Conservation (phyloP, 2,797 vertebrate genomes). For the Furcifer pardalis region DNA sequence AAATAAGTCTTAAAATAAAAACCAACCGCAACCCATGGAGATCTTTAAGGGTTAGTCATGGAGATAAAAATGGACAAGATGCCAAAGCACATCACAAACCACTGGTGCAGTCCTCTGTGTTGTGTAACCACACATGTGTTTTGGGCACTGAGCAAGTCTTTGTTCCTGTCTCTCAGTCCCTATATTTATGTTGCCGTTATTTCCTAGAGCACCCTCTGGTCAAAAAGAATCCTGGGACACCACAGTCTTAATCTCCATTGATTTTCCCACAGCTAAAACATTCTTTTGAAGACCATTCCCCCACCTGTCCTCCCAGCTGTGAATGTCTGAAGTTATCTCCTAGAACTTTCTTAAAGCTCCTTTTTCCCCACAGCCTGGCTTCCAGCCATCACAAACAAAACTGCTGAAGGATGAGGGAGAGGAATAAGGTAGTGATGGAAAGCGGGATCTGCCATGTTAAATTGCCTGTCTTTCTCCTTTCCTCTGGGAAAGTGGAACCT, state of each 20-base stretch:
- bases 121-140: too few relatives aligned
- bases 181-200: background rate
- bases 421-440: background rate
- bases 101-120: too few relatives aligned
- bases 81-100: too few relatives aligned
- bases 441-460: slow-evolving; percentile 53
- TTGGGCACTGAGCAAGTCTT: too few relatives aligned
- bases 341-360: slow-evolving; percentile 42
- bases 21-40: too few relatives aligned
- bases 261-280: background rate
- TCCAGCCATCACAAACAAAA: slow-evolving; percentile 61
- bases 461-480: slow-evolving; percentile 33
- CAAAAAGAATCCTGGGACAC: background rate
- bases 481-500: slow-evolving; percentile 56
- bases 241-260: background rate
- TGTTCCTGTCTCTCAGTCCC: background rate
- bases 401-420: background rate
- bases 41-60: too few relatives aligned
- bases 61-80: too few relatives aligned
- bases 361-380: slow-evolving; percentile 32
- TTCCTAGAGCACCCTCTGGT: background rate
- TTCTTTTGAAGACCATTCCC: background rate
- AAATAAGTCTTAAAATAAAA: too few relatives aligned
- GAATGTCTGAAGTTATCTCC: slow-evolving; percentile 53
- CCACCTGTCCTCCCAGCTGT: slow-evolving; percentile 32